phyloP scores from a whole-genome alignment of 2,888 invertebrate species.

The Cosmia pyralina region DNA sequence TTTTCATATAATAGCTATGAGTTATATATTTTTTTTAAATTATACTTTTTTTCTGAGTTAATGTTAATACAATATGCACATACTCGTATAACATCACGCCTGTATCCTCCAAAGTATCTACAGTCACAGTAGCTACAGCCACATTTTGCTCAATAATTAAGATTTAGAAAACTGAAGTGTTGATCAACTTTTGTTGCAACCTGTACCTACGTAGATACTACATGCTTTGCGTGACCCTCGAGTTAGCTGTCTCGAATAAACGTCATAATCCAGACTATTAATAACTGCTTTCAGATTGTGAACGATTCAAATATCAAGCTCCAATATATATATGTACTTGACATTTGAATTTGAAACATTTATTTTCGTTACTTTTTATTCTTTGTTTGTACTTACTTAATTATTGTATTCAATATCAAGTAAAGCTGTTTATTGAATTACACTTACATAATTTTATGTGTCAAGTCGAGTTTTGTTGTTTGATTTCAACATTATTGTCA shows the following conservation, averaged over 20 bases:
- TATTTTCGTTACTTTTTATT: constrained; percentile 6
- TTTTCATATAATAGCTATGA: background rate
- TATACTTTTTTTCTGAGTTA: background rate
- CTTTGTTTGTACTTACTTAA: constrained; percentile 1
- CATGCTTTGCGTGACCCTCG: background rate
- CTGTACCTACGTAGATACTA: background rate
- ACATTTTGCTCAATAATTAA: background rate
- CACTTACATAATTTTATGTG: background rate
- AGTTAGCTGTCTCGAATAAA: constrained; percentile 3
- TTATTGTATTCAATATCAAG: constrained; percentile 17
- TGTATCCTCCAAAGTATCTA: too few relatives aligned
- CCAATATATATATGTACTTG: background rate
- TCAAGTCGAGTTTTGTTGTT: background rate
- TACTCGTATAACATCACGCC: too few relatives aligned
- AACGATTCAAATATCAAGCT: constrained; percentile 12
- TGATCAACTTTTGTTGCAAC: background rate
- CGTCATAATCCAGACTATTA: constrained; percentile 2
- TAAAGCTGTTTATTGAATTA: constrained; percentile 21
- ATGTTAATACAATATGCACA: too few relatives aligned
- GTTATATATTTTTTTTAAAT: background rate
- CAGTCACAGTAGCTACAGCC: too few relatives aligned
- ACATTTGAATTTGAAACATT: constrained; percentile 23
- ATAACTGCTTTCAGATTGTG: background rate
- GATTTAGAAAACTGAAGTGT: background rate
- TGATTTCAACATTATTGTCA: background rate